Evolutionary conservation across 2,113 vertebrate species (phyloP).

Genomic region (Brachypteracias leptosomus): DNA sequence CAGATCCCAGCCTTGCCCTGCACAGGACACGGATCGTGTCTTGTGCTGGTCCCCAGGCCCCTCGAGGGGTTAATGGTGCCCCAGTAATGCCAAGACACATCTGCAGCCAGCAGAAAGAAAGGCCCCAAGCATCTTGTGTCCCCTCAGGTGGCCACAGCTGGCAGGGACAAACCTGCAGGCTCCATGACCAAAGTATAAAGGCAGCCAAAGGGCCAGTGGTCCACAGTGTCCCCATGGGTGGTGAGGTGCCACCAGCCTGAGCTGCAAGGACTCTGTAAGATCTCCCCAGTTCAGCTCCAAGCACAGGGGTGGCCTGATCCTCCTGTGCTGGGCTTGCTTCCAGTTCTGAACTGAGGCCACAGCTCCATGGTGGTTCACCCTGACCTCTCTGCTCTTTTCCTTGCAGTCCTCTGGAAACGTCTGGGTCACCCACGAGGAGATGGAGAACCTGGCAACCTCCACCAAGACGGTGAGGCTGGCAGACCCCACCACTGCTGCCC

Average conservation of each 20-base stretch:
- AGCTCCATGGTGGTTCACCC: neutral
- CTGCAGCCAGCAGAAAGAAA: neutral
- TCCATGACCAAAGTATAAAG: neutral
- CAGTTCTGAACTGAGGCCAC: neutral
- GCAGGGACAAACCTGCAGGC: neutral
- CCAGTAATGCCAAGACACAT: neutral
- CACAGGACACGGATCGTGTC: neutral
- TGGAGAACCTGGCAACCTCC: conserved; percentile 94
- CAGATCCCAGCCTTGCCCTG: neutral
- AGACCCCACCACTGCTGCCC: neutral
- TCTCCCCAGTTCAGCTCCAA: neutral
- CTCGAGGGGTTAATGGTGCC: neutral
- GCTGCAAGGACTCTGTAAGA: neutral
- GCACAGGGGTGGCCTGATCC: neutral
- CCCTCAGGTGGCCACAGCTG: neutral
- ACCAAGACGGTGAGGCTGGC: conserved; percentile 89
- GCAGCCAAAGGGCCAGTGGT: neutral
- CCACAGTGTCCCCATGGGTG: neutral
- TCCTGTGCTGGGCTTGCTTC: neutral
- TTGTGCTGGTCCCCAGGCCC: neutral
- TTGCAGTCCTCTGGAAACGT: conserved; percentile 96
- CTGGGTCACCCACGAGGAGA: conserved; percentile 99
- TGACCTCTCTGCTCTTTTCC: conserved; percentile 39
- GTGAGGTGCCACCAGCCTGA: neutral
- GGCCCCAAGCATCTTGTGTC: neutral